phyloP scores from a whole-genome alignment of 2,113 vertebrate species.

The Philantomba maxwellii region DNA sequence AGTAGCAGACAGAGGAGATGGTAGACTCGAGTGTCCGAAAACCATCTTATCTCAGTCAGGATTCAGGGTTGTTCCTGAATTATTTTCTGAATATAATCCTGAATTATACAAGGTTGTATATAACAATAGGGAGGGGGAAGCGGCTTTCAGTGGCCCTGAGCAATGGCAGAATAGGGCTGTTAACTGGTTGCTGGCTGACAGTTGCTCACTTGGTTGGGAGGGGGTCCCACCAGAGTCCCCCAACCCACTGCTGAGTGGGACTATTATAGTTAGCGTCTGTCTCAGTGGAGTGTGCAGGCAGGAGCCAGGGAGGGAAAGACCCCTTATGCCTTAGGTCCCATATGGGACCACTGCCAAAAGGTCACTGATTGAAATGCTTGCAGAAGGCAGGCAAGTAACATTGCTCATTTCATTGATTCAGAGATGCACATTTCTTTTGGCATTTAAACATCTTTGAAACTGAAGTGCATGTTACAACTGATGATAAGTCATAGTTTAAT shows the following conservation, averaged over 20 bases:
- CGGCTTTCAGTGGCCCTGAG: not conserved
- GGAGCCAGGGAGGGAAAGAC: not conserved
- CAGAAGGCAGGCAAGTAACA: not conserved
- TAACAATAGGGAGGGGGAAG: not conserved
- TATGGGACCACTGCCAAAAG: not conserved
- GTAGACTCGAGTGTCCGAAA: not conserved
- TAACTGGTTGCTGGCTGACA: not conserved
- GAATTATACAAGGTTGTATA: not conserved
- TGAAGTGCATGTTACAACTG: not conserved
- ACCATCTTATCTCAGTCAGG: not conserved
- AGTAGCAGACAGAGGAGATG: not conserved
- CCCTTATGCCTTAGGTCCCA: not conserved
- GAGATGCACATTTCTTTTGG: not conserved
- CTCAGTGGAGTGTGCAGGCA: not conserved
- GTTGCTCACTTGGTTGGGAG: not conserved
- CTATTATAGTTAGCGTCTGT: not conserved
- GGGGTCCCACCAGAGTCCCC: not conserved
- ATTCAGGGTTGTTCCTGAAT: not conserved
- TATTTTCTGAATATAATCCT: not conserved
- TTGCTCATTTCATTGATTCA: not conserved
- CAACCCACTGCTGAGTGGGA: not conserved
- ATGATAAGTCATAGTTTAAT: not conserved
- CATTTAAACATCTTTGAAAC: not conserved
- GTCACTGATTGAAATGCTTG: not conserved
- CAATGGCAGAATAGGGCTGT: not conserved